Percentiles rank a stretch among this genome's conserved stretches.
phyloP scores from a whole-genome alignment of 2,888 invertebrate genomes.

The Erebia epiphron region DNA sequence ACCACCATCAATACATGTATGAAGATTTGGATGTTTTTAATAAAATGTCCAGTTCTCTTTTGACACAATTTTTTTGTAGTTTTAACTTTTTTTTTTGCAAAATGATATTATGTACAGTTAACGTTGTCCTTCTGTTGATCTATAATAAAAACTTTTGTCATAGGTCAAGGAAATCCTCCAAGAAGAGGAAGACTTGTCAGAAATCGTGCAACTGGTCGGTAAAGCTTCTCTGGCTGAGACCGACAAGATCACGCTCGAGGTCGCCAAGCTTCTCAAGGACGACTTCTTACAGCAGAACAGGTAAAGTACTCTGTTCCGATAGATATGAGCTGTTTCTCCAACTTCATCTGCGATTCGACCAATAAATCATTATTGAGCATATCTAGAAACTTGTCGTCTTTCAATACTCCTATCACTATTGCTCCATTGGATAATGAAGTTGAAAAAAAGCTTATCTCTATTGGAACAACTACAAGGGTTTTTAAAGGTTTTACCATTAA shows the following conservation, averaged over 20 bases:
- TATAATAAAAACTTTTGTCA: neutral
- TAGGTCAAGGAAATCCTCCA: constrained; percentile 95
- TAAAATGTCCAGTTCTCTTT: no score
- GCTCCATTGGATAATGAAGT: no score
- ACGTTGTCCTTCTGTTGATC: neutral
- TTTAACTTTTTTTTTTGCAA: no score
- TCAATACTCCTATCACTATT: no score
- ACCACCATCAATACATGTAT: neutral
- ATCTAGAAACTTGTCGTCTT: no score
- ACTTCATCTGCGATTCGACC: no score
- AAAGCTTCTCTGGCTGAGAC: constrained; percentile 99
- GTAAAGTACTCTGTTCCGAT: constrained; percentile 37
- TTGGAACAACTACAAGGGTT: no score
- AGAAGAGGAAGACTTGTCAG: constrained; percentile 99
- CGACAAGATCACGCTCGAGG: constrained; percentile 99
- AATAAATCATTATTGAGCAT: no score
- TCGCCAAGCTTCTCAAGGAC: constrained; percentile 98
- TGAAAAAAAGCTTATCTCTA: no score
- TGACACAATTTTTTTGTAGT: no score
- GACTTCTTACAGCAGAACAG: constrained; percentile 99
- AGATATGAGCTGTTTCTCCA: no score
- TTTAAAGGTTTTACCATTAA: no score
- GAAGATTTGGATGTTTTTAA: neutral
- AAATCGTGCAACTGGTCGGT: constrained; percentile 99
- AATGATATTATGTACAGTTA: neutral